These are phyloP conservation scores for Eristalinus sepulchralis DNA, from an alignment of 2,888 invertebrate species.

Conservation along the genomic window DNA sequence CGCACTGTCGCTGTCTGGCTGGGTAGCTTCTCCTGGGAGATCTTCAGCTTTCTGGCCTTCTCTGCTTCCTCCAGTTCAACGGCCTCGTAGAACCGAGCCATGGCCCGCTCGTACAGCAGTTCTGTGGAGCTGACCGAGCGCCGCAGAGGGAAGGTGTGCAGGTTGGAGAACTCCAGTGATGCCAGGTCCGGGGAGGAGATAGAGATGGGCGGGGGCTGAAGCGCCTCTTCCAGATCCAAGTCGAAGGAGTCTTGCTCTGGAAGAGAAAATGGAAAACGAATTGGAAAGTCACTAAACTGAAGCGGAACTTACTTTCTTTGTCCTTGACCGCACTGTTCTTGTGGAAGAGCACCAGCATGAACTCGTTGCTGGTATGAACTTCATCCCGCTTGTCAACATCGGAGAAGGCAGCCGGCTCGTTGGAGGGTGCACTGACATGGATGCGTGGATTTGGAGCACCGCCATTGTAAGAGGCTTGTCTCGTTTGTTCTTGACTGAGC, in stretches of 20 bases:
- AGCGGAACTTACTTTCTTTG: constrained; percentile 80
- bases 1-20: constrained; percentile 74
- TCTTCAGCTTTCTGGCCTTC: constrained; percentile 77
- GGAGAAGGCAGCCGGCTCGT: constrained; percentile 67
- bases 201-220: constrained; percentile 90
- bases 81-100: constrained; percentile 91
- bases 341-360: constrained; percentile 88
- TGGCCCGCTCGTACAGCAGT: constrained; percentile 89
- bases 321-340: constrained; percentile 82
- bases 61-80: constrained; percentile 88
- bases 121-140: constrained; percentile 91
- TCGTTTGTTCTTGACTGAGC: constrained; percentile 72
- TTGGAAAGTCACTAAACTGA: neutral
- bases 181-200: constrained; percentile 91
- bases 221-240: constrained; percentile 85
- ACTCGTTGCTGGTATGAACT: constrained; percentile 87
- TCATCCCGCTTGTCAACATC: constrained; percentile 79
- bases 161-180: constrained; percentile 83
- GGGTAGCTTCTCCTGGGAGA: constrained; percentile 74
- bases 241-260: constrained; percentile 83
- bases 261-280: constrained; percentile 49
- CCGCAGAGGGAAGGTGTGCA: constrained; percentile 83
- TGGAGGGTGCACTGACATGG: constrained; percentile 77
- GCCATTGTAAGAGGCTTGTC: constrained; percentile 31
- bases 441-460: constrained; percentile 74